These are phyloP conservation scores for Gopherus evgoodei DNA, from an alignment of 2,113 vertebrate genomes.

Conservation along the genomic window DNA sequence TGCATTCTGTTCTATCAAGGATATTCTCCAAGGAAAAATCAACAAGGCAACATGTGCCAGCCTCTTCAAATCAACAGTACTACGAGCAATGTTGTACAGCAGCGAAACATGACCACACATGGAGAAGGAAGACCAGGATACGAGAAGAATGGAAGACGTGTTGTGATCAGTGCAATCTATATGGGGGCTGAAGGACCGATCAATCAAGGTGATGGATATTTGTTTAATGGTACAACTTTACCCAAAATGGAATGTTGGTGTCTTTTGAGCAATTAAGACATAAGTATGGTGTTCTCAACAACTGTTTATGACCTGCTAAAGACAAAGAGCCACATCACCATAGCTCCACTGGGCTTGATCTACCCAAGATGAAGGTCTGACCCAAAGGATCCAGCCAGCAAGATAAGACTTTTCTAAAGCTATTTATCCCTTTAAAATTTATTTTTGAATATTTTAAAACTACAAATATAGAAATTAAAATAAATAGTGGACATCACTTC, in stretches of 20 bases:
- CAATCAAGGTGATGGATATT: no score
- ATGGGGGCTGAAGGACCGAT: no score
- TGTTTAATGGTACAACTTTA: background rate
- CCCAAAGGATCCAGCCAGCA: background rate
- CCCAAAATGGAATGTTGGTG: background rate
- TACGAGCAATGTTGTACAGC: no score
- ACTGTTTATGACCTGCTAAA: background rate
- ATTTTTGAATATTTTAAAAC: background rate
- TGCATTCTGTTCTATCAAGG: no score
- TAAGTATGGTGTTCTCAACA: background rate
- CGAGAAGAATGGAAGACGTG: no score
- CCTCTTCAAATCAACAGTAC: no score
- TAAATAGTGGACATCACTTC: background rate
- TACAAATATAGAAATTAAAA: background rate
- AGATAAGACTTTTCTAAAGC: background rate
- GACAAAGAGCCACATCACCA: background rate
- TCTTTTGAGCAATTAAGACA: background rate
- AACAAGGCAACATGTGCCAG: no score
- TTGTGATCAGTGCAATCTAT: no score
- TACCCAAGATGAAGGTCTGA: background rate
- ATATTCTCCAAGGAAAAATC: no score
- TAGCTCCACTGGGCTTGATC: background rate
- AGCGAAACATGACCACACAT: no score
- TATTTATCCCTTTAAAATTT: background rate
- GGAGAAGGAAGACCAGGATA: no score